Conservation (phyloP, 2,797 vertebrate genomes). For the Miichthys miiuy region DNA sequence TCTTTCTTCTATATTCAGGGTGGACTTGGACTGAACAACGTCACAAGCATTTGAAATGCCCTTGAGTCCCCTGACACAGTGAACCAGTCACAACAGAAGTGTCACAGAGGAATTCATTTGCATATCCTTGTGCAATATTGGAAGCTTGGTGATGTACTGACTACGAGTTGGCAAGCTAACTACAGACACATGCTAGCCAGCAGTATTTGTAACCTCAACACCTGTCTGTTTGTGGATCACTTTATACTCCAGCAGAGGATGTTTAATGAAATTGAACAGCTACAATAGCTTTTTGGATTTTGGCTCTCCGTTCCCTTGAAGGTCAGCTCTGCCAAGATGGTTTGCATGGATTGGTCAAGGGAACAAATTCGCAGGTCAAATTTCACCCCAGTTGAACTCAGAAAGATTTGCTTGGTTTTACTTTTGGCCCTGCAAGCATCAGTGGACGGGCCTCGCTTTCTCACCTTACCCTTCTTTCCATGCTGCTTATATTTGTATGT, state of each 20-base stretch:
- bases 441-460: background rate
- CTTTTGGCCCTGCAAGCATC: background rate
- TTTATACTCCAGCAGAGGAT: background rate
- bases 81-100: too few species aligned
- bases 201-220: background rate
- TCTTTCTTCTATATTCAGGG: too few species aligned
- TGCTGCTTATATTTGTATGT: background rate
- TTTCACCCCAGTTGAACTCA: background rate
- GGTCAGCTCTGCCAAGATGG: background rate
- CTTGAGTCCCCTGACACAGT: too few species aligned
- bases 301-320: background rate
- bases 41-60: too few species aligned
- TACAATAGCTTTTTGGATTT: too few species aligned
- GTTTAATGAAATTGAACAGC: background rate
- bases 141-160: background rate
- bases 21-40: too few species aligned
- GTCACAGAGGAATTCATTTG: background rate
- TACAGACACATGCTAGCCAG: background rate
- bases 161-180: background rate
- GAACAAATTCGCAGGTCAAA: background rate
- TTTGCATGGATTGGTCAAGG: background rate
- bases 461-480: background rate
- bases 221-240: conserved; percentile 1
- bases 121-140: background rate
- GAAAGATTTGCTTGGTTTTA: background rate